Base-by-base conservation (phyloP, 2,113 vertebrate genomes). In the Cercocebus atys region DNA sequence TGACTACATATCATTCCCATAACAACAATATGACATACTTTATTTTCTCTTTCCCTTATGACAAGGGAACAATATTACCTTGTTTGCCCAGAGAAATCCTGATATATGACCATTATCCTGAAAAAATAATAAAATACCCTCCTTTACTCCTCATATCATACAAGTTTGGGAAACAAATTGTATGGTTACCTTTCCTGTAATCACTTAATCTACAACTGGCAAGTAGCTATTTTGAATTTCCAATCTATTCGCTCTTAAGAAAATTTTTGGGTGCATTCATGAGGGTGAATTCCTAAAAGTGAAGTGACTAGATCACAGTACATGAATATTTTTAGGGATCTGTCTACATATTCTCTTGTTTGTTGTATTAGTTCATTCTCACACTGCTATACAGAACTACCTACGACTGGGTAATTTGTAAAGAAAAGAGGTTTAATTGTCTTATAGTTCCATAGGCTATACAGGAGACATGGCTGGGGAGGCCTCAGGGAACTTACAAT, bases 161-260 rank as follows among this genome's bases (percentile, higher is more conserved):
- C 9, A 35, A 30, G 25, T 81, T 82, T 93, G n/a, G 25, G 86
- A 72, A 43, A 50, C 25, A 73, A 90, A 90, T 64, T 57, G 12
- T 79, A 35, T 47, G 73, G 27, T 94, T 10, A 92, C 35, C 27
- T 81, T 88, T 88, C 25, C 73, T 80, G 6, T 85, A 84, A 61
- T 85, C 22, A 35, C 16, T 32, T 25, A 86, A 86, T 5, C 43
- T 85, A 61, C 8, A 76, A 50, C 14, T 59, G 22, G 38, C 47
- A 35, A 66, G 85, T 93, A 61, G 18, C 27, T 45, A 16, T 68
- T 95, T 95, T 82, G 22, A 78, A 94, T 88, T 83, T 90, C 59
- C 70, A 66, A 87, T 81, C 43, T 94, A 35, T 85, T 95, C 82
- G 35, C 20, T 43, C 20, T 79, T 83, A 45, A 0, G 27, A 86